These are phyloP conservation scores for Microvelia longipes DNA, from an alignment of 1,140 invertebrate species.

Conservation along the genomic window DNA sequence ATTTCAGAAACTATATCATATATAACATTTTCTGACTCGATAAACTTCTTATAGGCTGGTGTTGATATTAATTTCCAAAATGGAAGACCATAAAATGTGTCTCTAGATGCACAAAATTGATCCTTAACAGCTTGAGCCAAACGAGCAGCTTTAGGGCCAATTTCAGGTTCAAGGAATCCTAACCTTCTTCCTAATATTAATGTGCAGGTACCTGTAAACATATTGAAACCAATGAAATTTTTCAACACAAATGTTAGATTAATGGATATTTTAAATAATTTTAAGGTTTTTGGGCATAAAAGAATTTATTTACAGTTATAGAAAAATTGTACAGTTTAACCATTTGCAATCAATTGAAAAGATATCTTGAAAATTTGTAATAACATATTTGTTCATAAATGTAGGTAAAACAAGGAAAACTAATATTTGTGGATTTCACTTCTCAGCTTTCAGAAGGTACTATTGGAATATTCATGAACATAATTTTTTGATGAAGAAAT, in stretches of 20 bases:
- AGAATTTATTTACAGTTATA: slow-evolving; percentile 14
- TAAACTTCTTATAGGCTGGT: slow-evolving; percentile 50
- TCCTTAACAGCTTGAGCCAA: slow-evolving; percentile 52
- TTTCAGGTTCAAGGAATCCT: slow-evolving; percentile 52
- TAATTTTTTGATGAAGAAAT: too few relatives aligned
- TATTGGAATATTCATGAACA: too few relatives aligned
- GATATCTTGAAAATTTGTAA: too few relatives aligned
- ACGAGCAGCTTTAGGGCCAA: slow-evolving; percentile 29
- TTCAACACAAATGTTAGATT: too few relatives aligned
- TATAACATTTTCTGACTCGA: slow-evolving; percentile 58
- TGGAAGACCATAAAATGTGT: slow-evolving; percentile 65
- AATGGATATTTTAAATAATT: not conserved
- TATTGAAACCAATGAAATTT: too few relatives aligned
- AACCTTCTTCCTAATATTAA: slow-evolving; percentile 60
- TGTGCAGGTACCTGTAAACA: slow-evolving; percentile 45
- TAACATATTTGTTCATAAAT: too few relatives aligned
- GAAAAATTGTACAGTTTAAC: not conserved
- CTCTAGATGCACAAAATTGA: slow-evolving; percentile 56
- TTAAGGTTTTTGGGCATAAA: slow-evolving; percentile 1
- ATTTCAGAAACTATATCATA: slow-evolving; percentile 65
- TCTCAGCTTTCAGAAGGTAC: too few relatives aligned
- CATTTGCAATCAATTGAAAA: slow-evolving; percentile 3
- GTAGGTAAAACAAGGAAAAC: too few relatives aligned
- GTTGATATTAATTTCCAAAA: slow-evolving; percentile 69
- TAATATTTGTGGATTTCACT: too few relatives aligned